Evolutionary conservation across 1,140 invertebrate species (phyloP).

Genomic region (Lineus longissimus): DNA sequence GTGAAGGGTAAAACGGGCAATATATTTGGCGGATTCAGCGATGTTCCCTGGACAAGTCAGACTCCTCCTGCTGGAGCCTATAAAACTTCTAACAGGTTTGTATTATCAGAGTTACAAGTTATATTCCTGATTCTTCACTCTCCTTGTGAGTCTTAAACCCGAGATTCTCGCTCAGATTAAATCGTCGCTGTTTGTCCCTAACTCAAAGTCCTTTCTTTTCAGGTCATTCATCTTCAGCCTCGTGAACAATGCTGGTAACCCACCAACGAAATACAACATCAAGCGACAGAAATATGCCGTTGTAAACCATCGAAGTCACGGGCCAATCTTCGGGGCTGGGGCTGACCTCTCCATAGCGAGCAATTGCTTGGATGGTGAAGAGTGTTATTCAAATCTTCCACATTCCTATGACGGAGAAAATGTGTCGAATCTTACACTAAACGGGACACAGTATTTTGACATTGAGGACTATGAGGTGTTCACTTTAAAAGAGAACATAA

Average conservation of each 20-base stretch:
- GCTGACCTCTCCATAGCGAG: background rate
- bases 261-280: too few species aligned
- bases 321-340: background rate
- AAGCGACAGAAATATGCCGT: too few species aligned
- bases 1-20: constrained; percentile 1
- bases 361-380: background rate
- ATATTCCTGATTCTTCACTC: too few species aligned
- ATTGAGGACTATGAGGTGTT: constrained; percentile 1
- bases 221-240: too few species aligned
- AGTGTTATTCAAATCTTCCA: background rate
- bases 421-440: background rate
- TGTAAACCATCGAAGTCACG: too few species aligned
- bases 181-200: too few species aligned
- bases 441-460: background rate
- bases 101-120: background rate
- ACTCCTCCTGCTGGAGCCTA: background rate
- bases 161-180: too few species aligned
- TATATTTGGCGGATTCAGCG: background rate
- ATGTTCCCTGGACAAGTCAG: background rate
- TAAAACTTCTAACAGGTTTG: background rate
- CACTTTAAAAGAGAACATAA: background rate
- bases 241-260: too few species aligned
- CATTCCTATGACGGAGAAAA: background rate
- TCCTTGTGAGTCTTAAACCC: too few species aligned
- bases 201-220: too few species aligned